A percentile compares a stretch with the other conserved stretches of the same genome.
These are phyloP conservation scores for Drosophila neocordata DNA, from an alignment of 1,140 invertebrate genomes.

Conservation along the genomic window DNA sequence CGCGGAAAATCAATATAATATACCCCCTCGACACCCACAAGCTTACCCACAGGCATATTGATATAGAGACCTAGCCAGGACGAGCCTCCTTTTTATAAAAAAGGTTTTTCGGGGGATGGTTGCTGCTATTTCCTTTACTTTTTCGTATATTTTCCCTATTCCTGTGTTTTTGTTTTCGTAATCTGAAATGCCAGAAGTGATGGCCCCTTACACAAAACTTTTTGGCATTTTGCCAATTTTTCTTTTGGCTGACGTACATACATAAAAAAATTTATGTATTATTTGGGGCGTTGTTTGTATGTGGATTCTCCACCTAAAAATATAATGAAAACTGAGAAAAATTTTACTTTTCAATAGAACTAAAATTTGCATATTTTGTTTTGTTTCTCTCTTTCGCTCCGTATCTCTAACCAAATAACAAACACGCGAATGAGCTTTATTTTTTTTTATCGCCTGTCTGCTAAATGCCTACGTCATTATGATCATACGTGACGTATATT, in stretches of 20 bases:
- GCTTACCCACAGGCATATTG: not conserved
- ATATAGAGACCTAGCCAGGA: constrained; percentile 42
- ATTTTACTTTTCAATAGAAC: not conserved
- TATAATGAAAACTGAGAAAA: not conserved
- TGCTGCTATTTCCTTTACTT: not conserved
- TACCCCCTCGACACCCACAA: not conserved
- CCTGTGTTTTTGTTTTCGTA: constrained; percentile 3
- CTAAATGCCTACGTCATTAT: constrained; percentile 42
- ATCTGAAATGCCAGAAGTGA: not conserved
- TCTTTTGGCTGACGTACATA: not conserved
- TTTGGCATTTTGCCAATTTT: constrained; percentile 2
- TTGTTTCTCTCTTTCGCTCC: constrained; percentile 1
- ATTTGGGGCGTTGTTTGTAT: not conserved
- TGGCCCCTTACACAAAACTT: not conserved
- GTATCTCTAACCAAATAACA: constrained; percentile 51
- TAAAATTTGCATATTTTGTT: constrained; percentile 24
- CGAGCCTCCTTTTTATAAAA: constrained; percentile 66
- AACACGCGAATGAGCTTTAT: constrained; percentile 52
- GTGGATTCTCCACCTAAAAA: not conserved
- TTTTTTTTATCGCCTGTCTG: constrained; percentile 59
- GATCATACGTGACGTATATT: constrained; percentile 57
- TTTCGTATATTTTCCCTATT: not conserved
- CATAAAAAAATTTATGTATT: not conserved
- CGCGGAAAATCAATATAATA: constrained; percentile 1
- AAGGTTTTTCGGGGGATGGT: constrained; percentile 16